phyloP scores from a whole-genome alignment of 2,888 invertebrate species.

The Nomada flava region DNA sequence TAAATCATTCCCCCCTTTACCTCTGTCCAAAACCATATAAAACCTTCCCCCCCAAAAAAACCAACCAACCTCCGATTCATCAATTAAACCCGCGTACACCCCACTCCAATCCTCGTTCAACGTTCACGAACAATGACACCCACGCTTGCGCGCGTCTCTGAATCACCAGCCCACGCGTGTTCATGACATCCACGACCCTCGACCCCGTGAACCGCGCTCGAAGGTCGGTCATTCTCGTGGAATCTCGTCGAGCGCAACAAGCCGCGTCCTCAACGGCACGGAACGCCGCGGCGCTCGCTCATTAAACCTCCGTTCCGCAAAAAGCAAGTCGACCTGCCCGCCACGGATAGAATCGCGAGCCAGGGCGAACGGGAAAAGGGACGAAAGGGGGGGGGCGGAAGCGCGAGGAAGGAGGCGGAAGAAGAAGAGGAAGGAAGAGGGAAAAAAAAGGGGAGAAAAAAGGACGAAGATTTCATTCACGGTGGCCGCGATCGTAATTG shows the following conservation, averaged over 20 bases:
- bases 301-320: conserved; percentile 63
- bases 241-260: conserved; percentile 47
- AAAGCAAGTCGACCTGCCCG: conserved; percentile 49
- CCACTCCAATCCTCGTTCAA: conserved; percentile 1
- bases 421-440: conserved; percentile 4
- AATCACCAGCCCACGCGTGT: conserved; percentile 29
- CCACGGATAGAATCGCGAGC: conserved; percentile 25
- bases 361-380: conserved; percentile 16
- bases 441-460: conserved; percentile 26
- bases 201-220: conserved; percentile 30
- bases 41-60: background rate
- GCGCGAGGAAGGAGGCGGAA: conserved; percentile 24
- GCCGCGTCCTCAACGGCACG: conserved; percentile 55
- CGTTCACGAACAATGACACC: conserved; percentile 31
- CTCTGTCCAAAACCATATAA: no score
- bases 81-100: background rate
- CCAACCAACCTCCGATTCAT: background rate
- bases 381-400: background rate
- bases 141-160: conserved; percentile 27
- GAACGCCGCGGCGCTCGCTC: conserved; percentile 57
- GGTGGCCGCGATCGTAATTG: conserved; percentile 75
- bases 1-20: background rate
- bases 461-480: conserved; percentile 76
- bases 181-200: conserved; percentile 35
- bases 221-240: conserved; percentile 43